Base-by-base conservation (phyloP, 2,888 invertebrate genomes). In the Heteromurus nitidus region DNA sequence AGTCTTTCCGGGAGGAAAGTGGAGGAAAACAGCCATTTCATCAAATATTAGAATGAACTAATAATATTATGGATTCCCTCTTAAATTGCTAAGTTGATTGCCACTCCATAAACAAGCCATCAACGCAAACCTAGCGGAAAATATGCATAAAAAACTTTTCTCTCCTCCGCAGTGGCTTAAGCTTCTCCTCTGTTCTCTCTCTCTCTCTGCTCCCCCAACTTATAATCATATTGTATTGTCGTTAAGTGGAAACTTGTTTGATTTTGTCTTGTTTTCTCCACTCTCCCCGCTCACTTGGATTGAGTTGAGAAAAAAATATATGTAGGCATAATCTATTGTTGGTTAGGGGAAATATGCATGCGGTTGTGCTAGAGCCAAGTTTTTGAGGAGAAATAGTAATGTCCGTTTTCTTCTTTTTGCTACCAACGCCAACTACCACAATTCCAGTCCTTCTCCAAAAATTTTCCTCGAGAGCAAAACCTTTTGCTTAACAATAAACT, bases 41-140 rank as follows among this genome's bases (percentile, higher is more conserved):
- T 73, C 73, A 73, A 73, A 73, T 50, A 73, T 72, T 72, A 60
- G 72, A 44, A 60, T 64, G 50, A 73, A 73, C 73, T 73, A 73
- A 73, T 64, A 73, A 73, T 62, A 73, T 73, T 73, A 73, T 62
- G 64, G 73, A 73, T 62, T 73, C 62, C 13, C 62, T 73, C 30
- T 47, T 47, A 73, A 62, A 62, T 47, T 62, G 76, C 58, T 9
- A 58, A 75, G 75, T 76, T 68, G 58, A 68, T 76, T 76, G 68
- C 68, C 76, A 76, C 76, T 76, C 76, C 47, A 76, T 76, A 67
- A 76, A 76, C 76, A 76, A 76, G 68, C 60, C 68, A 76, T 76
- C 76, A 76, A 68, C 44, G 67, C 68, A 60, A 76, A 76, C 67
- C 76, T 67, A 68, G 76, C 44, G 67, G 68, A 76, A 76, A 76